These are phyloP conservation scores for Ornithoptera priamus DNA, from an alignment of 2,888 invertebrate species.

Conservation along the genomic window DNA sequence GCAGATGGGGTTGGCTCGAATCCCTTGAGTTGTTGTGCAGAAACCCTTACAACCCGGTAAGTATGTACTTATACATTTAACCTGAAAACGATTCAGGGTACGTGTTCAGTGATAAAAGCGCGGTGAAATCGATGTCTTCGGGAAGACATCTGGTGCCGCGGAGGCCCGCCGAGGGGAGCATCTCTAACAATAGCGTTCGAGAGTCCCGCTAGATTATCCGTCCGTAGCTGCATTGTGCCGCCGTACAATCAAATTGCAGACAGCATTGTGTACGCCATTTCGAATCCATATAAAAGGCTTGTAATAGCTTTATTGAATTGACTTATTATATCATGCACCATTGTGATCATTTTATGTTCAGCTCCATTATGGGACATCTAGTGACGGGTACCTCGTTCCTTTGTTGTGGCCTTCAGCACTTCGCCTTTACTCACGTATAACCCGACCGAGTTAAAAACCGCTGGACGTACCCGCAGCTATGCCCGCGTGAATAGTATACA, in stretches of 20 bases:
- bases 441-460: too few relatives aligned
- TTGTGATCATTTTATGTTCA: background rate
- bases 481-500: too few relatives aligned
- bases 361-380: constrained; percentile 1
- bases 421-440: too few relatives aligned
- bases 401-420: background rate
- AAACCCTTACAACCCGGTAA: too few relatives aligned
- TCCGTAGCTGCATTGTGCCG: background rate
- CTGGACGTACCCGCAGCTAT: too few relatives aligned
- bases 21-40: too few relatives aligned
- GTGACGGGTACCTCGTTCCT: background rate
- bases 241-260: background rate
- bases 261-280: constrained; percentile 2
- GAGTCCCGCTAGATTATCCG: background rate
- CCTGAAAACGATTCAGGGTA: too few relatives aligned
- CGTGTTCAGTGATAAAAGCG: too few relatives aligned
- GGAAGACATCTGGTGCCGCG: background rate
- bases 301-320: constrained; percentile 2
- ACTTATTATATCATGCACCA: background rate
- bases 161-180: background rate
- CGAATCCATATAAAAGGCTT: constrained; percentile 1
- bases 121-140: too few relatives aligned
- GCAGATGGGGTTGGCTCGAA: too few relatives aligned
- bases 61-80: too few relatives aligned
- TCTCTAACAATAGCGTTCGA: background rate